Percentiles rank a stretch among this genome's conserved stretches.
Evolutionary conservation across 2,113 vertebrate genomes (phyloP).

Genomic region (Myotis davidii): DNA sequence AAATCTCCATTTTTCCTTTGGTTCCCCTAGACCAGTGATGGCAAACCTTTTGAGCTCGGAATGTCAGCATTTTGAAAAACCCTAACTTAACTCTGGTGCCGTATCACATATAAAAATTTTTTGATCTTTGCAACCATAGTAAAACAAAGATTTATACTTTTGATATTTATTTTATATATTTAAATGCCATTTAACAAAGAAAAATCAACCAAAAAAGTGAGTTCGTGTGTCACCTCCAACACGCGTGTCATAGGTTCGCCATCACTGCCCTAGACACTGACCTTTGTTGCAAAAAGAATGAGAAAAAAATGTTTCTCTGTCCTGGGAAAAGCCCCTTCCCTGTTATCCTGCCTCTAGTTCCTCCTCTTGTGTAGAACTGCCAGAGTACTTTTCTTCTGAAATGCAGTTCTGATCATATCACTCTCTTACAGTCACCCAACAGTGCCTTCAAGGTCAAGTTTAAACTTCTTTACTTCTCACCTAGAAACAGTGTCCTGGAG

Average conservation of each 20-base stretch:
- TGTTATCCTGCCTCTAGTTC: neutral
- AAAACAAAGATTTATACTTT: no score
- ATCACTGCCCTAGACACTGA: neutral
- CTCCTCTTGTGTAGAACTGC: neutral
- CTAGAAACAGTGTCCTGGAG: neutral
- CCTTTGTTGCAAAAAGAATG: neutral
- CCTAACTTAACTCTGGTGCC: no score
- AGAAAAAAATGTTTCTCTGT: neutral
- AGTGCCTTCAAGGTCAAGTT: neutral
- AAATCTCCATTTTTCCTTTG: neutral
- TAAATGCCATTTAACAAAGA: no score
- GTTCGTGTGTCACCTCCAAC: no score
- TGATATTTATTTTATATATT: no score
- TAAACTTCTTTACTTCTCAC: neutral
- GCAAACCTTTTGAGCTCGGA: no score
- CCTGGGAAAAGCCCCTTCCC: neutral
- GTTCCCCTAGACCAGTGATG: neutral
- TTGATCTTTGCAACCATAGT: no score
- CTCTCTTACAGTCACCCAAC: neutral
- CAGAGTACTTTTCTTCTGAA: neutral
- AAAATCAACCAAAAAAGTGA: no score
- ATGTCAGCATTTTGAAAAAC: no score
- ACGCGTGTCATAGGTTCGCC: no score
- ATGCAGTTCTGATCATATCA: neutral
- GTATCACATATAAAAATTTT: no score